Evolutionary conservation across 2,113 vertebrate species (phyloP).

Genomic region (Spea bombifrons): DNA sequence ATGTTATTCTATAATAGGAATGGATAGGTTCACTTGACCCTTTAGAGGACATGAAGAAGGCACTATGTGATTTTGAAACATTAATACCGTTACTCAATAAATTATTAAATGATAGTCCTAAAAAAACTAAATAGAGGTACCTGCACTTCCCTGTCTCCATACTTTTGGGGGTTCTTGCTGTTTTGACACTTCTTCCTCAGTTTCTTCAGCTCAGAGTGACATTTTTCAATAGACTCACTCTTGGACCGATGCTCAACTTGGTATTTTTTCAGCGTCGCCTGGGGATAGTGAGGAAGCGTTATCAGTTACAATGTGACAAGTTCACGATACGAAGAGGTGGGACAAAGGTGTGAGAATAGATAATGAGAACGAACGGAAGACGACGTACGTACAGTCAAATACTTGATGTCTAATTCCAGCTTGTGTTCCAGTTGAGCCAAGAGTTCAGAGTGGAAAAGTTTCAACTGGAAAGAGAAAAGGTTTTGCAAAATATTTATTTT

Average conservation of each 20-base stretch:
- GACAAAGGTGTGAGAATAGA: neutral
- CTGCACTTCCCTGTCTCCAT: slow-evolving; percentile 82
- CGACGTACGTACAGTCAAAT: slow-evolving; percentile 66
- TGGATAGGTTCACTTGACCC: too few species aligned
- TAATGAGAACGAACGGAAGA: neutral
- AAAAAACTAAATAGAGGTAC: slow-evolving; percentile 46
- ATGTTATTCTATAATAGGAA: too few species aligned
- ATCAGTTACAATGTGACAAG: slow-evolving; percentile 26
- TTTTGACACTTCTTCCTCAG: slow-evolving; percentile 77
- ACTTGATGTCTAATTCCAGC: slow-evolving; percentile 80
- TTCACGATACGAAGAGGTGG: slow-evolving; percentile 4
- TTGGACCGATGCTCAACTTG: slow-evolving; percentile 76
- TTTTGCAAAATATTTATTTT: too few species aligned
- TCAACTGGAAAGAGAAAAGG: slow-evolving; percentile 62
- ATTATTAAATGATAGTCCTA: neutral
- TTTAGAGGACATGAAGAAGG: too few species aligned
- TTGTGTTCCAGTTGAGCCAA: slow-evolving; percentile 79
- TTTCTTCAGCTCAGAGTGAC: slow-evolving; percentile 79
- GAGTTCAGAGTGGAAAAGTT: slow-evolving; percentile 80
- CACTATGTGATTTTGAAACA: too few species aligned
- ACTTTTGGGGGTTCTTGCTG: slow-evolving; percentile 79
- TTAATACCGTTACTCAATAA: too few species aligned
- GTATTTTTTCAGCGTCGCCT: slow-evolving; percentile 81
- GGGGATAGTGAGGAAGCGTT: slow-evolving; percentile 14
- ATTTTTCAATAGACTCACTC: slow-evolving; percentile 75